phyloP scores from a whole-genome alignment of 2,797 vertebrate genomes.

The Sus cebifrons region DNA sequence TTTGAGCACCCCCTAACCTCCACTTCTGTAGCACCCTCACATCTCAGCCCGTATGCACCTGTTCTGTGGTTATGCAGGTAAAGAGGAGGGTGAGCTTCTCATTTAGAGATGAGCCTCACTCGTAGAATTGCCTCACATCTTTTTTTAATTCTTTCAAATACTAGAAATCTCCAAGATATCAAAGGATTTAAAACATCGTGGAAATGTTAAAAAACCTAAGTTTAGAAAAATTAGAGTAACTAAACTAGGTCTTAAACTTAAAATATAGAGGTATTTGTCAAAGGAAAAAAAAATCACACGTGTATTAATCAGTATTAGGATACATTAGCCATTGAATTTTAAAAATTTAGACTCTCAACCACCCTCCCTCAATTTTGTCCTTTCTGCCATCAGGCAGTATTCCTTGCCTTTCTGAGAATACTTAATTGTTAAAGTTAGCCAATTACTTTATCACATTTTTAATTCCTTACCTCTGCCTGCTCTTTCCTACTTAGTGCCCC shows the following conservation, averaged over 20 bases:
- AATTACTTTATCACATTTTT: not conserved
- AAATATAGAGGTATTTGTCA: not conserved
- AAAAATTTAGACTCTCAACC: not conserved
- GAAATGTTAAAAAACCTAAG: slow-evolving; percentile 6
- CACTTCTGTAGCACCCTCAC: slow-evolving; percentile 75
- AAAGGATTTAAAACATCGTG: not conserved
- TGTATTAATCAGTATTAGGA: not conserved
- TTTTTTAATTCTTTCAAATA: not conserved
- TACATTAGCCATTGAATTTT: not conserved
- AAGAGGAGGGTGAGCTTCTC: not conserved
- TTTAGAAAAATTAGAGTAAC: not conserved
- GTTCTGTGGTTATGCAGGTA: too few relatives aligned
- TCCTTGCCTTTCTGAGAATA: not conserved
- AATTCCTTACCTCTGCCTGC: not conserved
- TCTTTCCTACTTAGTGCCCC: not conserved
- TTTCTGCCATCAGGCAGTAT: not conserved
- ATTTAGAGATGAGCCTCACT: not conserved
- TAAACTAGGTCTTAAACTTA: not conserved
- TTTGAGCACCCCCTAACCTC: slow-evolving; percentile 77
- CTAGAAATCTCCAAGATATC: not conserved
- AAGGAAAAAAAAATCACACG: not conserved
- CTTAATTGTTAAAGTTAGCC: not conserved
- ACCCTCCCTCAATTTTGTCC: not conserved
- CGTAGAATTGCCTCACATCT: not conserved
- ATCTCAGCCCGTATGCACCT: not conserved